Base-by-base conservation (phyloP, 2,888 invertebrate genomes). In the Drosophila macrothrix region DNA sequence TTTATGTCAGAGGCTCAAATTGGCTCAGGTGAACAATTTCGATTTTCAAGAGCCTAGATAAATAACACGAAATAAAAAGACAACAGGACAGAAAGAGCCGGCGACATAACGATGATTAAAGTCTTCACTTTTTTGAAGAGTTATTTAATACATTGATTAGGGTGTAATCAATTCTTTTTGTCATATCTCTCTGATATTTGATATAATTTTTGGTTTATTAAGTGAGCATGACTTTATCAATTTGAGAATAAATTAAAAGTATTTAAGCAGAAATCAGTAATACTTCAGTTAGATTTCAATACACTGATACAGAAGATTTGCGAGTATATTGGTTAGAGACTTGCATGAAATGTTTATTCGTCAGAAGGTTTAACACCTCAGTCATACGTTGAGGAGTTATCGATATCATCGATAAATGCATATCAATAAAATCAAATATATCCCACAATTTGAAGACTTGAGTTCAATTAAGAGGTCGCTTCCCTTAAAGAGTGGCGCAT, bases 21-120 rank as follows among this genome's bases (percentile, higher is more conserved):
- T 64, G 71, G 61, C 61, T 49, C 71, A 75, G 71, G 75, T 71
- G 67, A 56, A 71, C 31, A 53, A 53, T 56, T 75, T 62, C 28
- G 71, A 65, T 65, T 64, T 67, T n/a, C 41, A 25, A 6, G 49
- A 75, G 46, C 3, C 3, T 63, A 29, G 56, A 58, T 50, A 70
- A 63, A 64, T 22, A 31, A 12, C 25, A 49, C 19, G 28, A 50
- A 29, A 29, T 29, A 50, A 29, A 50, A 29, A 29, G 12, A 50
- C 25, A 12, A 19, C 19, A 19, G 16, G 14, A 37, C 12, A 62
- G n/a, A 19, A 16, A 5, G 14, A 22, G n/a, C n/a, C 5, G 25
- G 25, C 6, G 35, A 54, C 28, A 58, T 50, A 55, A 43, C 54
- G 58, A 33, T 37, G 67, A 67, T 63, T 25, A 19, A 63, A 56